Conservation (phyloP, 2,113 vertebrate species). For the Neogale vison region DNA sequence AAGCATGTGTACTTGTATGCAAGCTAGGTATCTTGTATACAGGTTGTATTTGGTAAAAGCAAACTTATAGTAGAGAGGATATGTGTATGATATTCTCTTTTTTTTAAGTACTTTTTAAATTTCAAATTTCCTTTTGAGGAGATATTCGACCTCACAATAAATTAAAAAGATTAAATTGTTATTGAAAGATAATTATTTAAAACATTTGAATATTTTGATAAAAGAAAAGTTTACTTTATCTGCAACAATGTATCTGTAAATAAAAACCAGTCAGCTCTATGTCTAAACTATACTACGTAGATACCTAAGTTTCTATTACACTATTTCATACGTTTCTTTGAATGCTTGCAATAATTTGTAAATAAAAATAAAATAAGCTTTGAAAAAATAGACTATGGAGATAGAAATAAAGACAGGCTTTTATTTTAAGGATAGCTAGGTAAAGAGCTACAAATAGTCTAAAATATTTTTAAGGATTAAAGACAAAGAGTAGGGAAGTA, state of each 20-base stretch:
- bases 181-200: neutral
- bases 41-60: neutral
- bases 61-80: neutral
- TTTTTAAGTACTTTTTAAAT: neutral
- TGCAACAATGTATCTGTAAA: neutral
- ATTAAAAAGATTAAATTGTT: neutral
- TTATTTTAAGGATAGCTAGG: neutral
- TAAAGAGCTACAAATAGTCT: neutral
- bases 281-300: neutral
- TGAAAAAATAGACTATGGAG: neutral
- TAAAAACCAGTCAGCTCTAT: neutral
- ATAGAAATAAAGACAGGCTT: neutral
- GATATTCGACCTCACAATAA: neutral
- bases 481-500: neutral
- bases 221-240: neutral
- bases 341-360: neutral
- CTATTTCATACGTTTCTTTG: neutral
- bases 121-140: neutral
- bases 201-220: neutral
- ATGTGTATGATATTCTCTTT: neutral
- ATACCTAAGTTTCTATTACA: neutral
- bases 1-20: neutral
- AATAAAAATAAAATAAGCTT: neutral
- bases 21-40: neutral
- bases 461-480: neutral